Percentiles rank a stretch among this genome's conserved stretches.
Conservation (phyloP, 2,888 invertebrate genomes). For the Rotaria socialis region DNA sequence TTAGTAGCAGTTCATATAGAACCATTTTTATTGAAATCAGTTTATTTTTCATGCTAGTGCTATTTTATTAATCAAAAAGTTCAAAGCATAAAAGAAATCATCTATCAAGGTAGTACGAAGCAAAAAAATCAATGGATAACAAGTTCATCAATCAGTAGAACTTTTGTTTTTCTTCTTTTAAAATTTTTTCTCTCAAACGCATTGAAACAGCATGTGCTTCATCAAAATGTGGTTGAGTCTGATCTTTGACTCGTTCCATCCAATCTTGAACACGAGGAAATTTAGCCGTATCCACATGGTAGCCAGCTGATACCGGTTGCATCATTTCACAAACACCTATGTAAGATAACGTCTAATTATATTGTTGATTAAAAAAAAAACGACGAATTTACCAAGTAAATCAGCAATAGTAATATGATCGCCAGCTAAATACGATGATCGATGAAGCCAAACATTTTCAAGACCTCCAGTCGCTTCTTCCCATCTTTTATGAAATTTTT, state of each 20-base stretch:
- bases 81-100: too few species aligned
- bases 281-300: conserved; percentile 50
- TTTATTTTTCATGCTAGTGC: too few species aligned
- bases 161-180: not conserved
- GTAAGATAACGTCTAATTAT: not conserved
- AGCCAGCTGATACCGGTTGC: conserved; percentile 52
- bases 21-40: too few species aligned
- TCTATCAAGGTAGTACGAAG: too few species aligned
- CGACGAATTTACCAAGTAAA: conserved; percentile 48
- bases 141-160: too few species aligned
- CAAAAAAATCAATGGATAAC: too few species aligned
- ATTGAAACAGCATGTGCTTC: conserved; percentile 49
- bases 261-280: conserved; percentile 52
- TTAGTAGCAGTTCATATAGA: too few species aligned
- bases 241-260: conserved; percentile 52
- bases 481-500: conserved; percentile 49
- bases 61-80: too few species aligned
- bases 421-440: conserved; percentile 51
- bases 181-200: conserved; percentile 4
- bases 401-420: conserved; percentile 55
- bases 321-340: conserved; percentile 53
- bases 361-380: not conserved
- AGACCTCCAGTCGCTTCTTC: conserved; percentile 48
- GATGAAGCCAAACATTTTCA: conserved; percentile 52
- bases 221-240: conserved; percentile 51